Base-by-base conservation (phyloP, 2,113 vertebrate genomes). In the Gracilinanus agilis region DNA sequence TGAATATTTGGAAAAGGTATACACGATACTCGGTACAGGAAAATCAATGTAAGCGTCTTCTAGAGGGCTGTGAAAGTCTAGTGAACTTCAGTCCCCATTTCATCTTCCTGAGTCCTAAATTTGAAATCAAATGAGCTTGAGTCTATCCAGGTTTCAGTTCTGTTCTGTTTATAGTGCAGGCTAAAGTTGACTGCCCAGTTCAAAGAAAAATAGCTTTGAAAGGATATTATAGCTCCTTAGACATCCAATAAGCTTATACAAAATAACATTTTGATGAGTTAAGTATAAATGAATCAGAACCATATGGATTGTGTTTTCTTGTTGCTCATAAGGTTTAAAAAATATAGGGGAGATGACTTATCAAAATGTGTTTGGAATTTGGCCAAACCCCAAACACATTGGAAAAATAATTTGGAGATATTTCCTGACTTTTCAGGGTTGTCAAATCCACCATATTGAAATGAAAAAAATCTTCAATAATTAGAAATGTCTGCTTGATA, bases 241-340 rank as follows among this genome's bases (percentile, higher is more conserved):
- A 89, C 40, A 91, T 55, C 83, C 93, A 93, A 91, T 92, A 92
- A 49, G 67, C 25, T 90, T 94, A 55, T n/a, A 44, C 0, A 83
- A 91, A 96, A 94, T 83, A 55, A n/a, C 44, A 91, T 91, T 90
- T 56, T 89, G 88, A 67, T 55, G 90, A 56, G 21, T 88, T 25
- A 83, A 91, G 4, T 53, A 44, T 53, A 54, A 3, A 92, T 44
- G 40, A 90, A 94, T 16, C 27, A 93, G 55, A 89, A 11, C 53
- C 29, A 53, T 89, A n/a, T 90, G 91, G 44, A 56, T 16, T 6
- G 21, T 91, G 88, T 90, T 93, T 58, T 54, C n/a, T 95, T 94
- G 90, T 27, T 75, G 49, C n/a, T 25, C 24, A 34, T 24, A 83
- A 44, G 55, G 25, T 44, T 23, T 92, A 93, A 67, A 94, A 94